A percentile compares a stretch with the other conserved stretches of the same genome.
Conservation (phyloP, 2,888 invertebrate genomes). For the Prionchulus punctatus region DNA sequence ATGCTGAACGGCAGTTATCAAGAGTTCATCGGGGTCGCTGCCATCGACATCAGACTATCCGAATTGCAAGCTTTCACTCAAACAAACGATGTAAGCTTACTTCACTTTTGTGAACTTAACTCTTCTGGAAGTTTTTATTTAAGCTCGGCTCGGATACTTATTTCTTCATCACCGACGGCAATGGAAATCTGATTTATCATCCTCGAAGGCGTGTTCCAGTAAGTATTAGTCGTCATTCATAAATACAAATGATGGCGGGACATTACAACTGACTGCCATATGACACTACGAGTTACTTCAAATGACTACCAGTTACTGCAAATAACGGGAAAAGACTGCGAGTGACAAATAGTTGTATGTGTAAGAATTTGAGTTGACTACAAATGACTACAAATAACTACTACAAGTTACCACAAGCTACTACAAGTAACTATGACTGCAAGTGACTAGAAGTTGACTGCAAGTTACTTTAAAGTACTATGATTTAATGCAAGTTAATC, state of each 20-base stretch:
- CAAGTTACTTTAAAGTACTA: no score
- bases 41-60: constrained; percentile 10
- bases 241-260: neutral
- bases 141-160: neutral
- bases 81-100: neutral
- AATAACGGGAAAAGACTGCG: no score
- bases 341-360: no score
- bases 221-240: neutral
- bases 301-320: no score
- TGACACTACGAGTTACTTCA: no score
- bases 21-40: constrained; percentile 11
- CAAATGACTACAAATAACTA: no score
- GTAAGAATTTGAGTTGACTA: no score
- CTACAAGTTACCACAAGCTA: no score
- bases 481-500: no score
- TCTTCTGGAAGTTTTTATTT: neutral
- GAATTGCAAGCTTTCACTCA: neutral
- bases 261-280: no score
- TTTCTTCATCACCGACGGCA: constrained; percentile 25
- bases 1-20: constrained; percentile 8
- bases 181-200: constrained; percentile 27
- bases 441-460: no score
- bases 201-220: constrained; percentile 22
- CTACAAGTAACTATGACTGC: no score
- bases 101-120: neutral